phyloP scores from a whole-genome alignment of 2,797 vertebrate species.

The Poeciliopsis gracilis region DNA sequence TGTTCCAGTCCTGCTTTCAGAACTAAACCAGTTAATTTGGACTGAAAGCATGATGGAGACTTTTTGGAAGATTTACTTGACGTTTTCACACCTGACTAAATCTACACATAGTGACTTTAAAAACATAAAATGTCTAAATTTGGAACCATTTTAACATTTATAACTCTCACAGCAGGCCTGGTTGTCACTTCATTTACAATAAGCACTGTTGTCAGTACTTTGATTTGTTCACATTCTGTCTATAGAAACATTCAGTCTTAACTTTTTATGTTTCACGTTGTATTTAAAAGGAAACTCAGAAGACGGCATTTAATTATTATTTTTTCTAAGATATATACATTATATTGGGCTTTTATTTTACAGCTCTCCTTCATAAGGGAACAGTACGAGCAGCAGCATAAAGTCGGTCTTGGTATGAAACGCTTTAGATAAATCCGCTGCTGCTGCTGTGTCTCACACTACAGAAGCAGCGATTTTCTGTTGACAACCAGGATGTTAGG shows the following conservation, averaged over 20 bases:
- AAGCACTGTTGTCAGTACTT: neutral
- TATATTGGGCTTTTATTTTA: slow-evolving; percentile 10
- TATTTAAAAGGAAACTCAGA: neutral
- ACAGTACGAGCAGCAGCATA: neutral
- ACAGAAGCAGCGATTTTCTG: slow-evolving; percentile 29
- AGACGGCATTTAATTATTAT: neutral
- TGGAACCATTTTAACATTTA: neutral
- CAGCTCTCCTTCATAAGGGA: slow-evolving; percentile 11
- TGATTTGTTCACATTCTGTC: slow-evolving; percentile 2
- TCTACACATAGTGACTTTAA: slow-evolving; percentile 28
- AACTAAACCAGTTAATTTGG: neutral
- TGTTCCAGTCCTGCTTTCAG: neutral
- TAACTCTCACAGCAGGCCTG: neutral
- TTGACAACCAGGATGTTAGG: neutral
- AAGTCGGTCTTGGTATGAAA: neutral
- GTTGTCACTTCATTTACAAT: neutral
- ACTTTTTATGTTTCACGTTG: neutral
- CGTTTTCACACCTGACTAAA: neutral
- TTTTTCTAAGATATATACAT: neutral
- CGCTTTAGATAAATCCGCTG: slow-evolving; percentile 6
- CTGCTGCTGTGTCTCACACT: neutral
- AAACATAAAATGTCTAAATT: neutral
- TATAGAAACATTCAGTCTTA: slow-evolving; percentile 47
- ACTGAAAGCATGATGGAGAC: neutral
- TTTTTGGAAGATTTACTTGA: neutral